Evolutionary conservation across 53 echinoderm and acorn worm genomes (phyloP), one percentile per base, ranked within the genome.

Genomic region (Temnopleurus reevesii): DNA sequence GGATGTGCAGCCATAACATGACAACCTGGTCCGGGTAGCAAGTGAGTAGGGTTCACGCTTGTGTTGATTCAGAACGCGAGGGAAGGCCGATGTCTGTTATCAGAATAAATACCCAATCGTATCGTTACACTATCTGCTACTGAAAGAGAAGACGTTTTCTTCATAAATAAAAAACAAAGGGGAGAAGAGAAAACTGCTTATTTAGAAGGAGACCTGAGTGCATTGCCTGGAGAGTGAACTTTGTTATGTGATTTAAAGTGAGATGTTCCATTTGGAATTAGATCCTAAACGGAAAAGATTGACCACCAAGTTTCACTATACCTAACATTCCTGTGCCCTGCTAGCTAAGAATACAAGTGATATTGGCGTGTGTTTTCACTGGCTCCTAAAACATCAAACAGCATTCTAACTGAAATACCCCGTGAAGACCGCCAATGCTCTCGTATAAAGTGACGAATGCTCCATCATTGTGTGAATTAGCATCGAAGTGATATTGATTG

Each of bases 161-260:
- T 31, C 35, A 55, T 55, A 83, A 83, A 83, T 55, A 83, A 35
- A 83, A 83, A 83, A 83, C 83, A 83, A 83, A 83, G 83, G 33
- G 30, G 55, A 59, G 33, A 54, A 83, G 55, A 55, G 51, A 83
- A 55, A 83, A 83, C 80, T 83, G 83, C 31, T 83, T 83, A 31
- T 83, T 83, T 81, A 55, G 55, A 18, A 34, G 83, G 34, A 51
- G 55, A 47, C 27, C 83, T 80, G 80, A 80, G 80, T 80, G 43
- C 80, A 80, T 35, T 80, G 80, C 29, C 80, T 80, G 26, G 17
- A 29, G 30, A 29, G 15, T 80, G 80, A 80, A 80, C 80, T 80
- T 71, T 71, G n/a, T 71, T 17, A 23, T 71, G 41, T 71, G 71
- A 71, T 71, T 71, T 71, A n/a, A n/a, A 71, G 71, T 23, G 7